Percentiles rank a stretch among this genome's conserved stretches.
Evolutionary conservation across 2,888 invertebrate genomes (phyloP).

Genomic region (Pediacus dermestoides): DNA sequence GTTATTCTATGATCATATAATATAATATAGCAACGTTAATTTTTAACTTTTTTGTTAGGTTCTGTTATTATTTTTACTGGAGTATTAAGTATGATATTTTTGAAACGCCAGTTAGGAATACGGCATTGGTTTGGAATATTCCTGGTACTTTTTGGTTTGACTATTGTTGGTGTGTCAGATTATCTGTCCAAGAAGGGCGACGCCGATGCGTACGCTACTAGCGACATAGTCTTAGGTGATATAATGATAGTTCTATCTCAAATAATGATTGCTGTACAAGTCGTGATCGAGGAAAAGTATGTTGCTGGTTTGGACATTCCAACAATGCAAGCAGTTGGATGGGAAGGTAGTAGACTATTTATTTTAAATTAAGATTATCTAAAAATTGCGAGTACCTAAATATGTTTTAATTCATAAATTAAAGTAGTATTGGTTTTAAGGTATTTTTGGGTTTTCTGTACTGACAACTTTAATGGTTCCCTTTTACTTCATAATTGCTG

Average conservation of each 20-base stretch:
- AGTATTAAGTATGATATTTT: slow-evolving; percentile 77
- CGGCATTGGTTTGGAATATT: slow-evolving; percentile 77
- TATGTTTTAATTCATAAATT: no score
- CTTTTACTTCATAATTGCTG: slow-evolving; percentile 77
- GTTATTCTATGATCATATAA: no score
- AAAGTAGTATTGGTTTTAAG: no score
- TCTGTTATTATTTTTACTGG: slow-evolving; percentile 86
- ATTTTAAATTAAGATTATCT: no score
- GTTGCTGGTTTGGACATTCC: slow-evolving; percentile 81
- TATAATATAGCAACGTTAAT: no score
- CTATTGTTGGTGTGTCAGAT: slow-evolving; percentile 73
- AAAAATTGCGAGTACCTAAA: no score
- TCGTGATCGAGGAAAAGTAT: slow-evolving; percentile 94
- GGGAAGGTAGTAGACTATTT: no score
- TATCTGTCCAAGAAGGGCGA: slow-evolving; percentile 52
- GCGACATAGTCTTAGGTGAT: slow-evolving; percentile 79
- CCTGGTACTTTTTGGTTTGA: slow-evolving; percentile 66
- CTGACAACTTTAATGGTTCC: slow-evolving; percentile 65
- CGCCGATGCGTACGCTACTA: slow-evolving; percentile 52
- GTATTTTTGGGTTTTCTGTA: slow-evolving; percentile 67
- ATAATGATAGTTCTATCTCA: slow-evolving; percentile 71
- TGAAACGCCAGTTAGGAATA: slow-evolving; percentile 61
- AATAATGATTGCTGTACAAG: slow-evolving; percentile 82
- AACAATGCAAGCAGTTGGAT: slow-evolving; percentile 87
- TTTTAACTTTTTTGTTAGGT: slow-evolving; percentile 19